A percentile compares a stretch with the other conserved stretches of the same genome.
Evolutionary conservation across 2,888 invertebrate genomes (phyloP).

Genomic region (Yponomeuta plumbellus): DNA sequence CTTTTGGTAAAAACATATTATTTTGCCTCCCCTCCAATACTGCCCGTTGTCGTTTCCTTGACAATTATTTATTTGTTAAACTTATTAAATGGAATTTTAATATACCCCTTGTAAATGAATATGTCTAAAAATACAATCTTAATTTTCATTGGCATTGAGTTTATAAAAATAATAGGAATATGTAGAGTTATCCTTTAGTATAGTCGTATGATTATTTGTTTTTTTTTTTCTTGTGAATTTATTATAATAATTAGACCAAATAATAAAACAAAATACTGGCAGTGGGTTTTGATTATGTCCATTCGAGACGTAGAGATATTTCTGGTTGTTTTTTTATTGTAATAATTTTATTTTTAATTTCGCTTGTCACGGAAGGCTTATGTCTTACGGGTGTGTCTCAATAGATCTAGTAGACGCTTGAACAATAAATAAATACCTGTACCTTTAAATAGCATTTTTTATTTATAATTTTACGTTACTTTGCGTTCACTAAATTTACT

Average conservation of each 20-base stretch:
- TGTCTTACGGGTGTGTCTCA: conserved; percentile 54
- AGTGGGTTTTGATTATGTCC: conserved; percentile 50
- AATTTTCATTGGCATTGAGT: conserved; percentile 16
- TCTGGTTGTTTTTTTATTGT: conserved; percentile 53
- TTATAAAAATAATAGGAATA: conserved; percentile 9
- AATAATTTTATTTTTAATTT: conserved; percentile 27
- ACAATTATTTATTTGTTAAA: conserved; percentile 8
- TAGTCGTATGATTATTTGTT: conserved; percentile 22
- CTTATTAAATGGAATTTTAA: neutral
- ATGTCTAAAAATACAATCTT: neutral
- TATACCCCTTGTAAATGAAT: neutral
- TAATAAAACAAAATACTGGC: conserved; percentile 39
- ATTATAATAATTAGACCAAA: conserved; percentile 37
- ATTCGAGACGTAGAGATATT: conserved; percentile 36
- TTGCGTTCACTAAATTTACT: neutral
- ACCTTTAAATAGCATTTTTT: conserved; percentile 49
- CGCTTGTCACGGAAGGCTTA: conserved; percentile 50
- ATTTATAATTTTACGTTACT: conserved; percentile 32
- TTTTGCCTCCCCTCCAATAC: neutral
- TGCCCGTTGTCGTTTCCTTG: neutral
- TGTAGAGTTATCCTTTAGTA: conserved; percentile 12
- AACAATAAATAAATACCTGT: conserved; percentile 71
- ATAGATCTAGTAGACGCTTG: conserved; percentile 70
- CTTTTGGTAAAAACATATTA: neutral
- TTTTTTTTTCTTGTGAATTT: conserved; percentile 36